Conservation (phyloP, 2,888 invertebrate species). For the Dexiosoma caninum region DNA sequence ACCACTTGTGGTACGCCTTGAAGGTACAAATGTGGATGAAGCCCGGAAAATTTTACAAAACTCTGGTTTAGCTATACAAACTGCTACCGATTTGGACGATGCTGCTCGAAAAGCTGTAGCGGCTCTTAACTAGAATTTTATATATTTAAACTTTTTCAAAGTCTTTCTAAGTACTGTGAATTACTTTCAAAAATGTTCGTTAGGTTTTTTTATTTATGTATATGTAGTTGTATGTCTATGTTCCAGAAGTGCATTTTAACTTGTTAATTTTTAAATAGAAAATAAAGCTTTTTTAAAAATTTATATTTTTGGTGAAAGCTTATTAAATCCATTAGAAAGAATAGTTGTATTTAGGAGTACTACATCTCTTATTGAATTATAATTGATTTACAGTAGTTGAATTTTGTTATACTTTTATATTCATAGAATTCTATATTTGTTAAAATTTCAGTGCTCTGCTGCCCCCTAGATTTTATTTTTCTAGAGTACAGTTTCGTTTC, state of each 20-base stretch:
- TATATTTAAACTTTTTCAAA: not conserved
- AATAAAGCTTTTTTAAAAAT: conserved; percentile 33
- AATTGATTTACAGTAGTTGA: no score
- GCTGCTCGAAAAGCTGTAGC: conserved; percentile 93
- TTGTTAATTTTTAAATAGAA: conserved; percentile 33
- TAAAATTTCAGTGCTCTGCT: no score
- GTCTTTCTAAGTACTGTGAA: not conserved
- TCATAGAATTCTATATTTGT: no score
- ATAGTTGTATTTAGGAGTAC: no score
- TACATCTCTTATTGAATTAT: no score
- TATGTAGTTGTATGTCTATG: not conserved
- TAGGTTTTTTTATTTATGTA: conserved; percentile 15
- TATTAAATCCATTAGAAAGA: no score
- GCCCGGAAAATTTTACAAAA: conserved; percentile 90
- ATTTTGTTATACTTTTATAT: no score
- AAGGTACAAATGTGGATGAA: conserved; percentile 94
- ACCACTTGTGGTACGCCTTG: conserved; percentile 94
- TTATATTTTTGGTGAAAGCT: not conserved
- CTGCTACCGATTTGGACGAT: conserved; percentile 92
- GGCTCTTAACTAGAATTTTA: conserved; percentile 68
- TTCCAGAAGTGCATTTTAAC: conserved; percentile 53
- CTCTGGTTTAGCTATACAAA: conserved; percentile 89
- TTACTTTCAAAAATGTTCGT: conserved; percentile 8
- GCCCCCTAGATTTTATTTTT: not conserved
- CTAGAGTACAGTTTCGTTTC: not conserved